Percentiles rank a stretch among this genome's conserved stretches.
Evolutionary conservation across 2,888 invertebrate genomes (phyloP).

Genomic region (Sicus ferrugineus): DNA sequence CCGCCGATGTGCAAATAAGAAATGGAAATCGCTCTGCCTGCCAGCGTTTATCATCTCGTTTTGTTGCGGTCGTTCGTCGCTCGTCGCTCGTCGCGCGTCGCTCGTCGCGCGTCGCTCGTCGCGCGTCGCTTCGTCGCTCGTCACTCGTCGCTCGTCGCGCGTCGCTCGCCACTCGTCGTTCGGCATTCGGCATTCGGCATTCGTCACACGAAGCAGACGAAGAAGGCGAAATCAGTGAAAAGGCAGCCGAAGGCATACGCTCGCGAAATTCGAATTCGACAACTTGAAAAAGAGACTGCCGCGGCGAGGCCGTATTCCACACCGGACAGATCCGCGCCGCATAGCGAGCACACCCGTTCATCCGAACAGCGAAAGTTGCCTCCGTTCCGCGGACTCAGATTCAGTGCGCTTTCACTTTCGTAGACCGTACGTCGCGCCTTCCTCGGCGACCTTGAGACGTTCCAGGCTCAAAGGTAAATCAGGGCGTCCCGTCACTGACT

Average conservation of each 20-base stretch:
- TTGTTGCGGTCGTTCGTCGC: too few species aligned
- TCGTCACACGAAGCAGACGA: neutral
- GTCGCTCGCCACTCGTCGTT: too few species aligned
- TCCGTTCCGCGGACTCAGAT: too few species aligned
- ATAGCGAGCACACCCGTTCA: conserved; percentile 15
- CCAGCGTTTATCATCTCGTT: too few species aligned
- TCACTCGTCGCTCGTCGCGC: too few species aligned
- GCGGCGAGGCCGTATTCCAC: conserved; percentile 5
- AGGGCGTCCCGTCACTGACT: neutral
- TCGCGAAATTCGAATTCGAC: neutral
- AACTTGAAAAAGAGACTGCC: neutral
- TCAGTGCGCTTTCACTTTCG: conserved; percentile 25
- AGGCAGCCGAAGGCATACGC: neutral
- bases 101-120: too few species aligned
- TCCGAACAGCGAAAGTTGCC: conserved; percentile 20
- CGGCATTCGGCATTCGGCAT: neutral
- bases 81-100: too few species aligned
- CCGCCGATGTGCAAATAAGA: too few species aligned
- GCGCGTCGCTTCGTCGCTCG: too few species aligned
- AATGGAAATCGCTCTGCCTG: too few species aligned
- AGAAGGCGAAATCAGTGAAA: neutral
- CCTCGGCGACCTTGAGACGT: conserved; percentile 9
- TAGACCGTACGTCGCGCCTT: conserved; percentile 12
- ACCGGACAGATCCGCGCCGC: neutral
- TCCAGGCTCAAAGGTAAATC: conserved; percentile 12